Evolutionary conservation across 2,888 invertebrate genomes (phyloP), one percentile per base, ranked within the genome.

Genomic region (Lampropteryx suffumata): DNA sequence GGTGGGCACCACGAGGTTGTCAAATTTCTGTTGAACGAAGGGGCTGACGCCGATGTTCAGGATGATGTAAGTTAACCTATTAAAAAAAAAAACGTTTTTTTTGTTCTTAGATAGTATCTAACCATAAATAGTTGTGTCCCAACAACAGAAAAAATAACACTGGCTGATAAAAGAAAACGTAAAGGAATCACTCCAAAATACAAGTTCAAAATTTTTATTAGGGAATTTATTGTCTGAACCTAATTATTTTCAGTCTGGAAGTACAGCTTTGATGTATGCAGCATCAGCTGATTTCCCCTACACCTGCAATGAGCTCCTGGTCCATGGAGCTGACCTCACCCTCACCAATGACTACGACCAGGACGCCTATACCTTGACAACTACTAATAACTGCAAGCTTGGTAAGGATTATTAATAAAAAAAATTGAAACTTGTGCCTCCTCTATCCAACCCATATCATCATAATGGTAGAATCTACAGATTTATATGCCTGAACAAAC

Each of bases 1-100:
- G 95, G 96, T 27, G 98, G 98, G 8, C 97, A 98, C 83, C 94
- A 95, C 73, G 97, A 97, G 77, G 94, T 98, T 67, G 95, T 97
- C 5, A 94, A 95, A 73, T 92, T 95, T 61, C 90, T 98, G 44
- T 84, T 98, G 42, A 93, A 92, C 65, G 93, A 94, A 75, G 96
- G 95, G 9, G 95, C 96, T 37, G 92, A 94, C 77, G 93, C 95
- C 35, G 94, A 97, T 72, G 94, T 95, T 69, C 92, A 92, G 65
- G 97, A 98, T 87, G 95, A 97, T 91, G 96, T 96, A 84, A 85
- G 87, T 50, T 8, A 17, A 3, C 17, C 2, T 17, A n/a, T n/a
- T n/a, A n/a, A n/a, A n/a, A n/a, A n/a, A n/a, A n/a, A n/a, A n/a
- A n/a, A n/a, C n/a, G n/a, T n/a, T n/a, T n/a, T n/a, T n/a, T n/a